phyloP scores from a whole-genome alignment of 2,888 invertebrate genomes.

The Lysandra coridon region DNA sequence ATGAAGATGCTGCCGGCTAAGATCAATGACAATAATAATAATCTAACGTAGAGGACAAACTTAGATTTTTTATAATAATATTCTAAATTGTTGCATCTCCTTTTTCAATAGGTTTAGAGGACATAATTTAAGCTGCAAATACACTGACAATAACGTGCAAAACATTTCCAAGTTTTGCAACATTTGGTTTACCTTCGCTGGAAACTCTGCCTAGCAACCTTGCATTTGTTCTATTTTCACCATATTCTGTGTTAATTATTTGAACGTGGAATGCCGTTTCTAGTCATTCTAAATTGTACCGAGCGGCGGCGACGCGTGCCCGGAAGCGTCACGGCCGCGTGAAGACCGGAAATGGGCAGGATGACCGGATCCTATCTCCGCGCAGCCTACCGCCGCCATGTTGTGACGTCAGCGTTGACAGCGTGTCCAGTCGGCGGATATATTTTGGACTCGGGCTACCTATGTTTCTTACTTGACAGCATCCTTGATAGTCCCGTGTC shows the following conservation, averaged over 20 bases:
- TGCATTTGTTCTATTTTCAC: background rate
- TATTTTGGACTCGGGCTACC: constrained; percentile 40
- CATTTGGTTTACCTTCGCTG: background rate
- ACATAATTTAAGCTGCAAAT: too few species aligned
- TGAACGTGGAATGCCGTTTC: constrained; percentile 46
- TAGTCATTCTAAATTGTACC: constrained; percentile 54
- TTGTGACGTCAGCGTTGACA: constrained; percentile 67
- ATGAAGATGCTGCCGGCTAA: too few species aligned
- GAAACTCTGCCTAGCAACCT: background rate
- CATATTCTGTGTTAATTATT: constrained; percentile 16
- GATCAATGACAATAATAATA: too few species aligned
- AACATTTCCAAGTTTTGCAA: background rate
- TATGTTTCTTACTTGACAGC: constrained; percentile 26
- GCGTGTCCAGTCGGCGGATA: constrained; percentile 44
- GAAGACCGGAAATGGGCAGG: constrained; percentile 81
- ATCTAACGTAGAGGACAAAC: too few species aligned
- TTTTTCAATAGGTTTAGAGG: too few species aligned
- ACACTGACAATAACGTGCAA: background rate
- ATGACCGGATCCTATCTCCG: constrained; percentile 81
- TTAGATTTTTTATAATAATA: too few species aligned
- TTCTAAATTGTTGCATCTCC: too few species aligned
- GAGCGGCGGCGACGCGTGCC: constrained; percentile 72
- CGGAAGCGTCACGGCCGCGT: constrained; percentile 81
- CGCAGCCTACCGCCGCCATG: constrained; percentile 73
- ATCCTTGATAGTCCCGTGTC: constrained; percentile 19